Base-by-base conservation (phyloP, 2,113 vertebrate genomes). In the Gobius niger region DNA sequence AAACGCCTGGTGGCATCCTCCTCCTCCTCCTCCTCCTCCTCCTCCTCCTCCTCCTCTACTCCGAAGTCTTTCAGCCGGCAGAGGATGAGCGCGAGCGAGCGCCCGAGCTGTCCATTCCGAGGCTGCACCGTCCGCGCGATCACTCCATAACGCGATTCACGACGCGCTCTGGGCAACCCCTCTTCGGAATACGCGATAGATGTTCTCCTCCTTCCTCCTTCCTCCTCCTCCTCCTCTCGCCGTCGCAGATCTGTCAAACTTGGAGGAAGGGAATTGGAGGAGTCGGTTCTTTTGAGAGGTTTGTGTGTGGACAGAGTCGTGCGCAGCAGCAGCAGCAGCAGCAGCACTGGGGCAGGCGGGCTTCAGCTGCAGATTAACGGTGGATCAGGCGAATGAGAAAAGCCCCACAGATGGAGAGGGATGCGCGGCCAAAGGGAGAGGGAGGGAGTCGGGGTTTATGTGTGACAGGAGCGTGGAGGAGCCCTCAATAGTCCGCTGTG, bases 371-470 rank as follows among this genome's bases (percentile, higher is more conserved):
- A 50, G 65, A 57, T 34, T 81, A 72, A 59, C 68, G 75, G 24
- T 57, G 80, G 72, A 78, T 75, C 75, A 72, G 64, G 11, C 9
- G 53, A 65, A 5, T 44, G 63, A 47, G 12, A 19, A 14, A 62
- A 47, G 71, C 64, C 46, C 59, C 11, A 24, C 62, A 42, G 69
- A 70, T 4, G 41, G 66, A 54, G 47, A 6, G 57, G 47, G 68
- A n/a, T 47, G 53, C 47, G 15, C n/a, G 40, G 57, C 5, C 53
- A 4, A 34, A 46, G 76, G 16, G 54, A 62, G 71, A 15, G 66
- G 61, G 13, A 66, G 71, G 13, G 62, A 54, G 76, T 10, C 9
- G 0, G 14, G 14, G 56, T 41, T 47, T 61, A 47, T 41, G 65
- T 9, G 62, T 7, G 60, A 7, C 40, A 14, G 67, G 16, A 40